Conservation (phyloP, 2,797 vertebrate species). For the Manis crassicaudata region DNA sequence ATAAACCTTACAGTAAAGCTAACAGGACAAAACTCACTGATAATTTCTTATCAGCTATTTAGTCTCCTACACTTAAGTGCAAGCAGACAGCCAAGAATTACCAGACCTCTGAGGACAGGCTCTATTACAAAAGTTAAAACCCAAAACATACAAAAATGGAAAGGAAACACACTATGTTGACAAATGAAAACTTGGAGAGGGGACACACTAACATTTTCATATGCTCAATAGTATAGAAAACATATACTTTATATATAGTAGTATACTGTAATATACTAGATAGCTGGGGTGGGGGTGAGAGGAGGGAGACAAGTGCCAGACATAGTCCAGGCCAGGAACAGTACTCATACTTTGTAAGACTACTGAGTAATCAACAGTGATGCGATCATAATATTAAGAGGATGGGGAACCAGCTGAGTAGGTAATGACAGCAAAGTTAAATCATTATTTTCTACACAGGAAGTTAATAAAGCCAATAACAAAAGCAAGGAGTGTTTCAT, state of each 20-base stretch:
- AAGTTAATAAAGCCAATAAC: constrained; percentile 28
- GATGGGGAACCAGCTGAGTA: neutral
- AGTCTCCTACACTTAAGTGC: neutral
- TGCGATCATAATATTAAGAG: neutral
- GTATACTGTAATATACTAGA: neutral
- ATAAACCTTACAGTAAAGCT: neutral
- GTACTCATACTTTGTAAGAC: neutral
- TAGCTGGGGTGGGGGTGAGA: neutral
- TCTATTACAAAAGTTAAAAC: neutral
- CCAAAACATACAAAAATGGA: constrained; percentile 14
- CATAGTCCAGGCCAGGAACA: neutral
- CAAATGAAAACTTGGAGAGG: neutral
- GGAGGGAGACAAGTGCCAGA: neutral
- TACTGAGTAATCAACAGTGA: neutral
- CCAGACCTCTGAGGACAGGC: neutral
- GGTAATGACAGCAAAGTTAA: neutral
- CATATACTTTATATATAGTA: neutral
- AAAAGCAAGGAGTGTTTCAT: constrained; percentile 5
- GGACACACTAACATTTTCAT: neutral
- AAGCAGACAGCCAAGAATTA: neutral
- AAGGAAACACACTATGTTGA: neutral
- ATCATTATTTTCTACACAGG: constrained; percentile 14
- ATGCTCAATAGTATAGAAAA: neutral
- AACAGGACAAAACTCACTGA: neutral
- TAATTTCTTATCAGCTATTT: neutral